These are phyloP conservation scores for Cranoglanis bouderius DNA, from an alignment of 2,113 vertebrate species.

Conservation along the genomic window DNA sequence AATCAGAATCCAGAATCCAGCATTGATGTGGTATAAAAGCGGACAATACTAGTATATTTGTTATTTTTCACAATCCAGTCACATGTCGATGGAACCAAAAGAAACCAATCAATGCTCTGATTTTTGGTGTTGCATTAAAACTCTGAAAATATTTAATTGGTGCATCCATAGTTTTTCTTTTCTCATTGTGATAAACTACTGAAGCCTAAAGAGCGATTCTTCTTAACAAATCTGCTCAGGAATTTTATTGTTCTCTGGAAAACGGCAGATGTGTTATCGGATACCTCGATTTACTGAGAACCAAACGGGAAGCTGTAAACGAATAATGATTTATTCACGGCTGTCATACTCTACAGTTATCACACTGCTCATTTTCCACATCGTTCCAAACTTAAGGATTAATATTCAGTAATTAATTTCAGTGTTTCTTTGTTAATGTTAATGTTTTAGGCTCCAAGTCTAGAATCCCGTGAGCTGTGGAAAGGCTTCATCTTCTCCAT, in stretches of 20 bases:
- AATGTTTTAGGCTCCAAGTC: constrained; percentile 69
- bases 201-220: neutral
- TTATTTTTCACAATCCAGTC: too few species aligned
- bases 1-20: too few species aligned
- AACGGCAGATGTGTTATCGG: neutral
- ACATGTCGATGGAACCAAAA: too few species aligned
- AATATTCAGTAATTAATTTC: neutral
- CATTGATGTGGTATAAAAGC: too few species aligned
- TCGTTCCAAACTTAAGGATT: neutral
- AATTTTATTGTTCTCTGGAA: neutral
- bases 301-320: neutral
- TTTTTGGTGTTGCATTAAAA: too few species aligned
- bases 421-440: neutral
- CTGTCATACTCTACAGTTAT: neutral
- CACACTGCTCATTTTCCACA: neutral
- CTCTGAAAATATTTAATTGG: too few species aligned
- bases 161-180: too few species aligned
- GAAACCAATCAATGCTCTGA: too few species aligned
- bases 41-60: too few species aligned
- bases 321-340: too few species aligned
- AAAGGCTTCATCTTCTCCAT: constrained; percentile 80
- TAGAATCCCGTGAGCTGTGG: constrained; percentile 82
- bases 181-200: neutral
- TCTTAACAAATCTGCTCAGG: neutral
- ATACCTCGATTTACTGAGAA: neutral